A percentile compares a stretch with the other conserved stretches of the same genome.
phyloP scores from a whole-genome alignment of 1,140 invertebrate genomes.

The Drosophila albomicans region DNA sequence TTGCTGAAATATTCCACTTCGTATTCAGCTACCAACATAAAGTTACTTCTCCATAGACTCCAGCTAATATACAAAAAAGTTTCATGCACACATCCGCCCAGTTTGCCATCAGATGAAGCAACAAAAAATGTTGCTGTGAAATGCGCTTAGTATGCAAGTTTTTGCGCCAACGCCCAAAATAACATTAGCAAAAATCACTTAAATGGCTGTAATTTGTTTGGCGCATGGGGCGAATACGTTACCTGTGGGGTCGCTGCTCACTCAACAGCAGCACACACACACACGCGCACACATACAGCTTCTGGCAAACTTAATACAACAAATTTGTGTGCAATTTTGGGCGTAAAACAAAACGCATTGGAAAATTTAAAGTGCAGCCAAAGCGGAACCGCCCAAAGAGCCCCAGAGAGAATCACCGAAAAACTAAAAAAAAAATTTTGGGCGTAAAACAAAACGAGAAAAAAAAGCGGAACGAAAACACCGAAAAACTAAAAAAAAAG shows the following conservation, averaged over 20 bases:
- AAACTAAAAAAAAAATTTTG: constrained; percentile 13
- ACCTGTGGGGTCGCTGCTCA: constrained; percentile 23
- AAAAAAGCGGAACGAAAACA: constrained; percentile 20
- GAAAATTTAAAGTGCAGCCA: constrained; percentile 53
- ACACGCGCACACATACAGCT: neutral
- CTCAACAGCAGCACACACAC: constrained; percentile 8
- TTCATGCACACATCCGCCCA: constrained; percentile 22
- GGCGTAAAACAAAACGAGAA: no score
- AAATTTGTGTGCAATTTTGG: constrained; percentile 41
- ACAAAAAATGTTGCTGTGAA: constrained; percentile 13
- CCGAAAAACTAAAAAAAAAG: no score
- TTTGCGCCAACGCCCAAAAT: constrained; percentile 43
- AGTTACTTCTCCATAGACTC: constrained; percentile 3
- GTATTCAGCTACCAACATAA: constrained; percentile 7
- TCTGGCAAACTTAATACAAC: constrained; percentile 21
- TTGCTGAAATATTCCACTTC: constrained; percentile 9
- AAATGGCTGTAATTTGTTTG: constrained; percentile 52
- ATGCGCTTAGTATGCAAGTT: constrained; percentile 44
- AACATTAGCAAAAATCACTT: constrained; percentile 57
- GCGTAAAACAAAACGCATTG: constrained; percentile 43
- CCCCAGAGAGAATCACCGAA: constrained; percentile 25
- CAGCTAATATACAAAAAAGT: constrained; percentile 19
- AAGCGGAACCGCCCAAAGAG: constrained; percentile 30
- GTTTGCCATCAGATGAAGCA: constrained; percentile 7
- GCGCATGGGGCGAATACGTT: constrained; percentile 46